These are phyloP conservation scores for Stenchaetothrips biformis DNA, from an alignment of 2,888 invertebrate species.

Conservation along the genomic window DNA sequence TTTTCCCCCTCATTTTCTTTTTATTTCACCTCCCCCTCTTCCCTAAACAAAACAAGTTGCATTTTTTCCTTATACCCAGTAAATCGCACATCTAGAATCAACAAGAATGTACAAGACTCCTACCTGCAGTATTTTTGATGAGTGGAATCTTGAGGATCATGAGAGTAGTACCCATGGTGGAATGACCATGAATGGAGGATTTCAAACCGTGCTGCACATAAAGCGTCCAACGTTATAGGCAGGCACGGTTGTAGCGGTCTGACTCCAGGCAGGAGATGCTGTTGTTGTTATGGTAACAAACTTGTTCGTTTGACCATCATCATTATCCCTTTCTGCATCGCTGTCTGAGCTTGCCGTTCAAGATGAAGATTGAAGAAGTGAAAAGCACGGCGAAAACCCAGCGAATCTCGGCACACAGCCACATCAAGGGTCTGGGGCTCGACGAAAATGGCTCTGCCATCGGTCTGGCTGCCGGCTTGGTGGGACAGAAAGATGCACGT, in stretches of 20 bases:
- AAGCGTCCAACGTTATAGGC: no score
- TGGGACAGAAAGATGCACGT: slow-evolving; percentile 91
- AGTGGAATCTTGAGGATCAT: no score
- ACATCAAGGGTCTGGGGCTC: slow-evolving; percentile 94
- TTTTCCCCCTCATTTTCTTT: not conserved
- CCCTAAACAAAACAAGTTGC: no score
- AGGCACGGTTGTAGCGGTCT: no score
- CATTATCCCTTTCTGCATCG: not conserved
- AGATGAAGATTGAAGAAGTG: slow-evolving; percentile 98
- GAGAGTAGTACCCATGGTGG: no score
- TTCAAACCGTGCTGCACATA: no score
- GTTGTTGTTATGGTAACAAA: slow-evolving; percentile 23
- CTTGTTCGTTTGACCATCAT: not conserved
- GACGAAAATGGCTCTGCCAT: slow-evolving; percentile 87
- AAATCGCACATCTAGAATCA: no score
- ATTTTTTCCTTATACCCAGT: no score
- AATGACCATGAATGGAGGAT: no score
- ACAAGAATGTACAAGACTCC: no score
- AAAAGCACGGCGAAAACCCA: slow-evolving; percentile 96
- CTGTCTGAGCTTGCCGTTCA: slow-evolving; percentile 19
- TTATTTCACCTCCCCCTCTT: not conserved
- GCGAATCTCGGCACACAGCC: slow-evolving; percentile 93
- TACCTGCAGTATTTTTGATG: no score
- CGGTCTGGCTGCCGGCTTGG: slow-evolving; percentile 85
- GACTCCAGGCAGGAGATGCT: no score